A percentile compares a stretch with the other conserved stretches of the same genome.
Conservation (phyloP, 2,888 invertebrate genomes). For the Sphecodes monilicornis region DNA sequence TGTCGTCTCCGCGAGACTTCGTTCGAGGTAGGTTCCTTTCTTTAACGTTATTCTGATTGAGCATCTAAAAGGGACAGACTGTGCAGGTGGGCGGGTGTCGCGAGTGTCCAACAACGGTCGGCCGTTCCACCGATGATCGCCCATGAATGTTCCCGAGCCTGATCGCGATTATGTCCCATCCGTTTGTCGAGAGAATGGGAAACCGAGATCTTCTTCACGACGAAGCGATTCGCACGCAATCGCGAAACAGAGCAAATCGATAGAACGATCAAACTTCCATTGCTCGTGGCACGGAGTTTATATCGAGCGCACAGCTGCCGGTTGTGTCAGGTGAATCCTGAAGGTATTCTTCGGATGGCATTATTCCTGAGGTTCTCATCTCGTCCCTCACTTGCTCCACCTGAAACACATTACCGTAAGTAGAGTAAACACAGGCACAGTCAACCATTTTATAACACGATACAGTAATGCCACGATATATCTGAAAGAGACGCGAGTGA, state of each 20-base stretch:
- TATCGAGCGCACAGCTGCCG: conserved; percentile 87
- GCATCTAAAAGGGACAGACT: conserved; percentile 54
- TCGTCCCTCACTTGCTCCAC: conserved; percentile 87
- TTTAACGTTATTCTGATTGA: conserved; percentile 55
- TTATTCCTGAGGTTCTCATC: conserved; percentile 87
- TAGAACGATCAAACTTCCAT: conserved; percentile 76
- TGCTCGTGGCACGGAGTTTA: conserved; percentile 79
- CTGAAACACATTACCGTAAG: conserved; percentile 49
- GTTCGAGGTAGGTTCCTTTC: conserved; percentile 69
- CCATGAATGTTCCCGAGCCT: conserved; percentile 7
- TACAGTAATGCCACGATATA: background rate
- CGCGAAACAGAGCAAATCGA: conserved; percentile 37
- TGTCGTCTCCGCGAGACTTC: conserved; percentile 50
- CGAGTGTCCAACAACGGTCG: conserved; percentile 34
- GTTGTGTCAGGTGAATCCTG: conserved; percentile 86
- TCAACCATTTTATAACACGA: too few species aligned
- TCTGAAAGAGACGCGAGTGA: too few species aligned
- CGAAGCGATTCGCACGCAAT: conserved; percentile 53
- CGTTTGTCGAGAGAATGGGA: conserved; percentile 26
- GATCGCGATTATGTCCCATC: conserved; percentile 14
- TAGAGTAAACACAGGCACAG: background rate
- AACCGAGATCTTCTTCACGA: conserved; percentile 41
- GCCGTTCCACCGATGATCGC: conserved; percentile 5
- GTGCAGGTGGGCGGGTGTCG: conserved; percentile 29
- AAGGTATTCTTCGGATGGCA: conserved; percentile 87